A percentile compares a stretch with the other conserved stretches of the same genome.
Evolutionary conservation across 2,113 vertebrate genomes (phyloP).

Genomic region (Vulpes ferrilata): DNA sequence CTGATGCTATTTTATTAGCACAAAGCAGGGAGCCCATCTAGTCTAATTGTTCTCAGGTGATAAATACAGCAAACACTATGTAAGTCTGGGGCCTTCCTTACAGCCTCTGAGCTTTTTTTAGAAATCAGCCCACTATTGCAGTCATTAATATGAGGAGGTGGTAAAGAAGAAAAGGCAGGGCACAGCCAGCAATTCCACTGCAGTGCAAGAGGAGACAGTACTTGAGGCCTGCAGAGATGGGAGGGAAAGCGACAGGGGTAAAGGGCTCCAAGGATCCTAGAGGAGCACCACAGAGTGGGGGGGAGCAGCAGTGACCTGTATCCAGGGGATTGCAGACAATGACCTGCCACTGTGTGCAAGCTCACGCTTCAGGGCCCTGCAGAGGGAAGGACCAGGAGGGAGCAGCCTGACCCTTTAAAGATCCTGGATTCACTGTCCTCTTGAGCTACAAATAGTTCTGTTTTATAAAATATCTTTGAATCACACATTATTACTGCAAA

Average conservation of each 20-base stretch:
- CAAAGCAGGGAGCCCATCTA: background rate
- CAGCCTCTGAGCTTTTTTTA: background rate
- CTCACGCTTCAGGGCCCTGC: background rate
- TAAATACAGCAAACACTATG: background rate
- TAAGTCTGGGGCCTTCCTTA: background rate
- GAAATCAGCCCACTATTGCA: background rate
- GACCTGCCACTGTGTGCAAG: background rate
- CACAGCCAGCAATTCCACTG: background rate
- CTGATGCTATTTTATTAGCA: background rate
- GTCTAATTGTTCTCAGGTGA: background rate
- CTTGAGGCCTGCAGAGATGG: background rate
- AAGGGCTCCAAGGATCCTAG: background rate
- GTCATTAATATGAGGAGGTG: background rate
- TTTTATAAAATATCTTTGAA: background rate
- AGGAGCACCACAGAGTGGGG: fast-evolving
- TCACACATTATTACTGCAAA: background rate
- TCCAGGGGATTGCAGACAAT: background rate
- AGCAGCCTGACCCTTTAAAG: background rate
- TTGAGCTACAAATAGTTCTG: background rate
- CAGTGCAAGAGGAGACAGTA: background rate
- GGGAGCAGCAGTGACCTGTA: background rate
- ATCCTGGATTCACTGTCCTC: background rate
- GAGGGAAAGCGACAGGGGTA: background rate
- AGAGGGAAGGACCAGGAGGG: background rate
- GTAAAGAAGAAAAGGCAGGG: background rate